Conservation (phyloP, 2,888 invertebrate genomes). For the Andrena bucephala region DNA sequence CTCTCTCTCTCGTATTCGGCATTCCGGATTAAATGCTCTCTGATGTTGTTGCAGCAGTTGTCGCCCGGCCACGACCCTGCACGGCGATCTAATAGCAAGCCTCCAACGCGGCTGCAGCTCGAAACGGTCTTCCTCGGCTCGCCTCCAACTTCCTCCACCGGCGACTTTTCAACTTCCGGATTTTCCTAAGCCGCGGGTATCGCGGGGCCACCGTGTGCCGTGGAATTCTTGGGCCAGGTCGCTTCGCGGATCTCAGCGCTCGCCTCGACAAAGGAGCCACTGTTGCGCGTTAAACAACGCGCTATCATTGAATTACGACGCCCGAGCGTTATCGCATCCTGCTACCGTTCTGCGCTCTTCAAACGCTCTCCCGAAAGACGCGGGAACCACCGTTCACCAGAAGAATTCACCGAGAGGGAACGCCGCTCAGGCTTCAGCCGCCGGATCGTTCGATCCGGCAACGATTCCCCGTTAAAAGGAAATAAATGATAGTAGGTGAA, state of each 20-base stretch:
- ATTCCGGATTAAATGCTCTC: slow-evolving; percentile 75
- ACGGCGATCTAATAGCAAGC: slow-evolving; percentile 5
- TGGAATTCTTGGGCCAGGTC: slow-evolving; percentile 25
- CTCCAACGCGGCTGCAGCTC: too few species aligned
- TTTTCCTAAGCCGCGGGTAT: slow-evolving; percentile 7
- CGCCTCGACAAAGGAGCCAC: slow-evolving; percentile 70
- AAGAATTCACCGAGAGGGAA: not conserved
- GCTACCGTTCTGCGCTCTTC: slow-evolving; percentile 77
- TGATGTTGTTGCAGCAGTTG: slow-evolving; percentile 62
- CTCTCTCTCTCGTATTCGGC: slow-evolving; percentile 63
- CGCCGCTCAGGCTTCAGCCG: not conserved
- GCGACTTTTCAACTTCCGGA: slow-evolving; percentile 45
- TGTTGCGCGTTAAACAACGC: slow-evolving; percentile 61
- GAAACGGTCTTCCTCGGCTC: not conserved
- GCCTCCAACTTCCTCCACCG: not conserved
- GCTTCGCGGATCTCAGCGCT: slow-evolving; percentile 39
- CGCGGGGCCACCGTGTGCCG: not conserved
- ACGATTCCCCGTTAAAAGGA: not conserved
- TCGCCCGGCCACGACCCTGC: slow-evolving; percentile 14
- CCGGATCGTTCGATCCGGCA: not conserved
- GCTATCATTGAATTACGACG: slow-evolving; percentile 80
- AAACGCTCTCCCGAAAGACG: slow-evolving; percentile 52
- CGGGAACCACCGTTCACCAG: slow-evolving; percentile 22
- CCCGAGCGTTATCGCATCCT: slow-evolving; percentile 76
- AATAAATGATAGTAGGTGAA: not conserved